A percentile compares a stretch with the other conserved stretches of the same genome.
Evolutionary conservation across 2,797 vertebrate genomes (phyloP).

Genomic region (Cryptoblepharus egeriae): DNA sequence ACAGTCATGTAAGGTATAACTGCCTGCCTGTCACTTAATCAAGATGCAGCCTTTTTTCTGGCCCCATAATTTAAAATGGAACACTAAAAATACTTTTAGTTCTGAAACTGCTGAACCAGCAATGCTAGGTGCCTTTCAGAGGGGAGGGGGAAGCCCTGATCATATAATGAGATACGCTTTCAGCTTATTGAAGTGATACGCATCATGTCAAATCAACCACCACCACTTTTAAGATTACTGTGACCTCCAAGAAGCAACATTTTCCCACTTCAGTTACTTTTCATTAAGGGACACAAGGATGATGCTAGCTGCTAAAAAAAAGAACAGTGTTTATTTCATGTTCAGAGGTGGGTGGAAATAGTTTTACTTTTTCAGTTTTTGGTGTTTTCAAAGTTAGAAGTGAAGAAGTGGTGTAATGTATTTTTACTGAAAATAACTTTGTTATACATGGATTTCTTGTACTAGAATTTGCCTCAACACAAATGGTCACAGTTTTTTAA

Average conservation of each 20-base stretch:
- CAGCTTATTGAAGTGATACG: conserved; percentile 18
- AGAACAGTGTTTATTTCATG: background rate
- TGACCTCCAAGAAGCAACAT: conserved; percentile 48
- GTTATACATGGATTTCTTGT: no score
- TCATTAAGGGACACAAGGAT: conserved; percentile 8
- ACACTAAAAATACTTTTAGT: conserved; percentile 52
- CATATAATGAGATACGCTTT: conserved; percentile 28
- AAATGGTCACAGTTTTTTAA: no score
- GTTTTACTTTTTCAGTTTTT: no score
- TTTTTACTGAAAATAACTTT: no score
- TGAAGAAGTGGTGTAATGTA: no score
- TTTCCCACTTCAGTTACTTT: conserved; percentile 33
- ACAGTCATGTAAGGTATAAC: conserved; percentile 33
- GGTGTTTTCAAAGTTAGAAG: no score
- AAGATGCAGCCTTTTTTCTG: conserved; percentile 45
- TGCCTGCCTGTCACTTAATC: conserved; percentile 54
- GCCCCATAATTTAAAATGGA: conserved; percentile 54
- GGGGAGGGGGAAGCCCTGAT: conserved; percentile 19
- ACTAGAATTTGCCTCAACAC: no score
- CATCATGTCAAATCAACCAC: conserved; percentile 35
- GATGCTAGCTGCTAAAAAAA: conserved; percentile 3
- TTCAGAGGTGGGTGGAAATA: no score
- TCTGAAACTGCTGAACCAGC: conserved; percentile 39
- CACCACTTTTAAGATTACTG: conserved; percentile 19
- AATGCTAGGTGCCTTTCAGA: conserved; percentile 27